Evolutionary conservation across 2,113 vertebrate genomes (phyloP), one percentile per base, ranked within the genome.

Genomic region (Ibidorhyncha struthersii): DNA sequence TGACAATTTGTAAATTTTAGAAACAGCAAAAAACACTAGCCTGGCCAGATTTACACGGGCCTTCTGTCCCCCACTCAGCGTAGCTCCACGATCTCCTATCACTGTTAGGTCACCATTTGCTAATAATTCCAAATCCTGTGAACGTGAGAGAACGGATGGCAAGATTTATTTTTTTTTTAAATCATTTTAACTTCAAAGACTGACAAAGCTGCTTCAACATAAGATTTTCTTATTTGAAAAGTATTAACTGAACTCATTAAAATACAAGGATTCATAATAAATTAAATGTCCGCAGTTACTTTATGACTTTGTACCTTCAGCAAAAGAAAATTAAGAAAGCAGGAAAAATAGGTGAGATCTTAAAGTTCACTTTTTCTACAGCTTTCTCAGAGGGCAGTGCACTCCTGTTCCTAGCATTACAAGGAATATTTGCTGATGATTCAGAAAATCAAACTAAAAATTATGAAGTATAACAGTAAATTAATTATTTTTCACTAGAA

Each of bases 41-140:
- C 99, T 99, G 71, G 99, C 99, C 10, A 99, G 97, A 97, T 99
- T 99, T 82, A 99, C 97, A 61, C 99, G 98, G 7, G 99, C 99
- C 88, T 99, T 99, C 98, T 99, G 99, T 72, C 99, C 99, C 77
- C 99, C 99, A 0, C 99, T 99, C 78, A 99, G 98, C 1, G 99
- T 99, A 85, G 99, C 96, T 76, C 99, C 99, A 90, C 99, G 98
- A 97, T 99, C 99, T 90, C 99, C 99, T 47, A 99, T 99, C 67
- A 99, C 78, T 5, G 99, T 99, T 86, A 99, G 74, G 95, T 99
- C 99, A 23, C 99, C 99, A 36, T 99, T 96, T 22, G 98, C 98
- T 94, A 99, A 89, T 65, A 99, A 86, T 81, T 99, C 98, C 93
- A 99, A 95, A 95, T 99, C 99, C 99, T 99, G 89, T 20, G 62